Evolutionary conservation across 2,888 invertebrate genomes (phyloP), one percentile per base, ranked within the genome.

Genomic region (Melanostoma mellinum): DNA sequence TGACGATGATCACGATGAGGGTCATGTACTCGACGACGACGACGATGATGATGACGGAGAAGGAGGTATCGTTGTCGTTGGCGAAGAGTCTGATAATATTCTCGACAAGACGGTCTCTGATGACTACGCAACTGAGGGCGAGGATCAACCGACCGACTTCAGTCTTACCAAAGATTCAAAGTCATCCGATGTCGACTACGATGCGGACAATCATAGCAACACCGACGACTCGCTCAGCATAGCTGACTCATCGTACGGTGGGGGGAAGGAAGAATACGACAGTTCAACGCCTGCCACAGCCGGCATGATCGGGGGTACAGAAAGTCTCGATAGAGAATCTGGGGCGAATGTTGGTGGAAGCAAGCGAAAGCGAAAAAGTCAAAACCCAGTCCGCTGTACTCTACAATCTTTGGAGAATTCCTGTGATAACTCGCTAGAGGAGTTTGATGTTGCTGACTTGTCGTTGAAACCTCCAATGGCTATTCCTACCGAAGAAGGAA

Each of bases 351-450:
- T 87, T 32, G 87, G 89, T 78, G 89, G 94, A n/a, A 94, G 93
- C 88, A 95, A 95, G 88, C 93, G 97, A 71, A 98, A 98, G 91
- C 93, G 97, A 36, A 98, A 98, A 92, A 97, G 95, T 87, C 94
- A 96, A 87, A 97, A 97, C 89, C 97, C 97, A 0, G 96, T 95
- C 1, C 93, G 96, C 85, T 95, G 96, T 88, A 94, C 96, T n/a
- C 87, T 91, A 36, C 90, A 91, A 65, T 89, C 91, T 42, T 88
- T 89, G 69, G 89, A 89, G 81, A 89, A 89, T 55, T 89, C 89
- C 74, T 89, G 89, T 81, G 90, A 90, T 84, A 91, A 90, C 75
- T 90, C 90, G 42, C 88, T 90, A 63, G 88, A 88, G 77, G 88
- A 88, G 67, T 88, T 87, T 63, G 91, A 91, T 78, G 91, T 89